Conservation (phyloP, 2,888 invertebrate species). For the Eueremaeus valkanovi region DNA sequence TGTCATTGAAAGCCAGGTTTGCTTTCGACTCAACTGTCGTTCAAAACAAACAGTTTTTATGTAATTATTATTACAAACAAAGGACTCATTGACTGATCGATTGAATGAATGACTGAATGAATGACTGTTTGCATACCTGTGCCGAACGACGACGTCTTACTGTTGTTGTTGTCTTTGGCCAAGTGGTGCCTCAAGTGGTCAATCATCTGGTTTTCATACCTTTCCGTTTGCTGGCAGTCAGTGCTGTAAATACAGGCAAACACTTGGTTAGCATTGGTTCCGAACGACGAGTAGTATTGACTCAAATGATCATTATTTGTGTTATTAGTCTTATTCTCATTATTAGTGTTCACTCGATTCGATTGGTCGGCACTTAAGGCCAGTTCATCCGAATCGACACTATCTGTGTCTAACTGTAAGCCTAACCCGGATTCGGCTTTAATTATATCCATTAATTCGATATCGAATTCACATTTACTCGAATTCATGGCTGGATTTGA, state of each 20-base stretch:
- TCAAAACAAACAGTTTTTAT: no score
- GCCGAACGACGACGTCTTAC: no score
- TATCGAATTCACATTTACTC: slow-evolving; percentile 3
- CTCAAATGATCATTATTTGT: neutral
- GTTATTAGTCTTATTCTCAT: neutral
- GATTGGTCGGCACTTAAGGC: no score
- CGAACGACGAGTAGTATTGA: neutral
- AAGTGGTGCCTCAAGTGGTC: slow-evolving; percentile 10
- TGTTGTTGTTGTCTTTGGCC: neutral
- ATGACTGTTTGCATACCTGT: no score
- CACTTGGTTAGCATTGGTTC: neutral
- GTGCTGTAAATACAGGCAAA: slow-evolving; percentile 18
- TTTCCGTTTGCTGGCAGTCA: slow-evolving; percentile 7
- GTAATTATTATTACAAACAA: no score
- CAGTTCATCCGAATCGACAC: neutral
- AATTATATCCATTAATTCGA: neutral
- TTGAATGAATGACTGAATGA: no score
- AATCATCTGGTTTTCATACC: neutral
- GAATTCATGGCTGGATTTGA: neutral
- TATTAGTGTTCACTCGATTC: slow-evolving; percentile 13
- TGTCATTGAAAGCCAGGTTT: neutral
- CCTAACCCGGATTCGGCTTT: neutral
- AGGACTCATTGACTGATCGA: no score
- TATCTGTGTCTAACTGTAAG: neutral
- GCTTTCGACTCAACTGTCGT: neutral